Conservation (phyloP, 2,797 vertebrate genomes). For the Spheniscus humboldti region DNA sequence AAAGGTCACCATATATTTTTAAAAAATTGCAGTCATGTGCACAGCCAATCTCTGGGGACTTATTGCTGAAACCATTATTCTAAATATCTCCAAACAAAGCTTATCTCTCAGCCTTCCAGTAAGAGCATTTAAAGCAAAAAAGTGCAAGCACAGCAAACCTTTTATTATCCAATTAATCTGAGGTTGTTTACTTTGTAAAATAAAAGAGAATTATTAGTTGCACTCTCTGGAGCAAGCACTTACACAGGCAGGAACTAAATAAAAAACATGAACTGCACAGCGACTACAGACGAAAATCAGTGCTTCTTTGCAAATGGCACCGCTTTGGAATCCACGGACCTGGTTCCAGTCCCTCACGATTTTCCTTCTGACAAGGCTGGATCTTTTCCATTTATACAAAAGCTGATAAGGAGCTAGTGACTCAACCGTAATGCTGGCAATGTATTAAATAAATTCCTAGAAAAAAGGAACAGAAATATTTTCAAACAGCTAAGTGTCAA, state of each 20-base stretch:
- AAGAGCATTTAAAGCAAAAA: not conserved
- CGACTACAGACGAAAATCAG: not conserved
- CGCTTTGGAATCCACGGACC: not conserved
- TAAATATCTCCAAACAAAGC: constrained; percentile 2
- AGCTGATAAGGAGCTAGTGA: not conserved
- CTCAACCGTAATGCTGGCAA: not conserved
- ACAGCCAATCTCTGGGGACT: not conserved
- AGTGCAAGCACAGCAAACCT: constrained; percentile 12
- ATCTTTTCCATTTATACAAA: not conserved
- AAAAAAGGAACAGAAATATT: not conserved
- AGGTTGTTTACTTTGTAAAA: not conserved
- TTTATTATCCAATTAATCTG: constrained; percentile 37
- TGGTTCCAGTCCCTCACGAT: not conserved
- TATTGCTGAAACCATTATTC: not conserved
- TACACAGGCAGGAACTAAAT: not conserved
- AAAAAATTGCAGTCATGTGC: not conserved
- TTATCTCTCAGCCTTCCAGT: constrained; percentile 8
- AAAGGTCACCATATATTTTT: not conserved
- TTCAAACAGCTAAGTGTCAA: not conserved
- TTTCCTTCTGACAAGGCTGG: not conserved
- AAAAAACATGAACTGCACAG: not conserved
- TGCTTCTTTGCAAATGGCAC: not conserved
- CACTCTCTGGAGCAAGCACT: not conserved
- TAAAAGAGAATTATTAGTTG: not conserved
- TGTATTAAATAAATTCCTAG: not conserved